Evolutionary conservation across 92 coral and sea anemone species (phyloP).

Genomic region (Phenganax stokvisi): DNA sequence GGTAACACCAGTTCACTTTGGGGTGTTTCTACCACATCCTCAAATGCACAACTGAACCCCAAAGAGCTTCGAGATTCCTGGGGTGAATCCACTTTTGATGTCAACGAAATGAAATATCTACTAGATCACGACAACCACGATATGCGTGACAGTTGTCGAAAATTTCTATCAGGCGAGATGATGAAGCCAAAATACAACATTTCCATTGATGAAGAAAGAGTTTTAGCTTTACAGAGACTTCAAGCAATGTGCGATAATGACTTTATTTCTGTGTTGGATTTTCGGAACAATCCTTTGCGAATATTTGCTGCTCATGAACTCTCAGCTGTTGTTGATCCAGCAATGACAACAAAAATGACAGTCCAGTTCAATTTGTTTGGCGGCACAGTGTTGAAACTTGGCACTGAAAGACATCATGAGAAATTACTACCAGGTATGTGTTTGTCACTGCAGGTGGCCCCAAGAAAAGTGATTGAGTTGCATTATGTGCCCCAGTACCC

Average conservation of each 20-base stretch:
- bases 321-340: slow-evolving; percentile 65
- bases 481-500: too few species aligned
- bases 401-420: slow-evolving; percentile 60
- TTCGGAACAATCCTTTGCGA: slow-evolving; percentile 63
- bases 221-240: slow-evolving; percentile 59
- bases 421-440: slow-evolving; percentile 38
- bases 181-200: slow-evolving; percentile 73
- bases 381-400: slow-evolving; percentile 71
- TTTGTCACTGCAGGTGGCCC: too few species aligned
- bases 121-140: slow-evolving; percentile 73
- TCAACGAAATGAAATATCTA: slow-evolving; percentile 57
- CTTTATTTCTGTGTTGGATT: slow-evolving; percentile 68
- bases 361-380: slow-evolving; percentile 88
- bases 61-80: slow-evolving; percentile 62
- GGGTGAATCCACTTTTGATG: slow-evolving; percentile 65
- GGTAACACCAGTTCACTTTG: background rate
- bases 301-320: slow-evolving; percentile 78
- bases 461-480: too few species aligned
- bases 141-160: slow-evolving; percentile 59
- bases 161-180: slow-evolving; percentile 58
- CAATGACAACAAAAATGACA: slow-evolving; percentile 86
- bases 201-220: slow-evolving; percentile 68
- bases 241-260: slow-evolving; percentile 65
- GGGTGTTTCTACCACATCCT: background rate
- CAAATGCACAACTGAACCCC: slow-evolving; percentile 37